Conservation (phyloP, 2,113 vertebrate genomes). For the Halichoeres trimaculatus region DNA sequence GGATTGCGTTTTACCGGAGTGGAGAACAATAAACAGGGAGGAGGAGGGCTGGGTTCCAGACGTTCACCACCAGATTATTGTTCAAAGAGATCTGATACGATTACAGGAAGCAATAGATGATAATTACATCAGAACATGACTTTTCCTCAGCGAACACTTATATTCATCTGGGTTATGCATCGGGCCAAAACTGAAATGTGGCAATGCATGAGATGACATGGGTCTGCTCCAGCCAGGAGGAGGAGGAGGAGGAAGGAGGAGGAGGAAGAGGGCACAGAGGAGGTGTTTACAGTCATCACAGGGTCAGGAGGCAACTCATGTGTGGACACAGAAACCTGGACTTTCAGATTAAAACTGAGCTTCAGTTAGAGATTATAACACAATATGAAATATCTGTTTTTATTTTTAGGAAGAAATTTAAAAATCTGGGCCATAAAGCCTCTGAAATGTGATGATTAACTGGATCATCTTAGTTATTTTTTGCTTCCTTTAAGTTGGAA, state of each 20-base stretch:
- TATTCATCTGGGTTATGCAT: conserved; percentile 84
- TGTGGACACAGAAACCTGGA: not conserved
- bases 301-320: conserved; percentile 43
- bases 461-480: no score
- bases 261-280: not conserved
- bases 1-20: conserved; percentile 95
- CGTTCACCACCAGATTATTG: conserved; percentile 91
- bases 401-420: not conserved
- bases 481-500: no score
- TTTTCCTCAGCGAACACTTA: conserved; percentile 81
- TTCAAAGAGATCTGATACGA: conserved; percentile 94
- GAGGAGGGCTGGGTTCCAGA: conserved; percentile 89
- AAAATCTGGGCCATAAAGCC: no score
- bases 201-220: conserved; percentile 69
- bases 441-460: not conserved
- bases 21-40: conserved; percentile 97
- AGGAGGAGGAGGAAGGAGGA: not conserved
- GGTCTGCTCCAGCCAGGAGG: conserved; percentile 31
- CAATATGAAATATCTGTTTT: not conserved
- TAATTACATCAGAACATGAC: conserved; percentile 94
- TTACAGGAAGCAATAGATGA: conserved; percentile 97
- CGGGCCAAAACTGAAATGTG: conserved; percentile 71
- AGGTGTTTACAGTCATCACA: conserved; percentile 41
- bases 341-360: not conserved
- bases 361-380: not conserved